Evolutionary conservation across 2,888 invertebrate species (phyloP).

Genomic region (Latrodectus elegans): DNA sequence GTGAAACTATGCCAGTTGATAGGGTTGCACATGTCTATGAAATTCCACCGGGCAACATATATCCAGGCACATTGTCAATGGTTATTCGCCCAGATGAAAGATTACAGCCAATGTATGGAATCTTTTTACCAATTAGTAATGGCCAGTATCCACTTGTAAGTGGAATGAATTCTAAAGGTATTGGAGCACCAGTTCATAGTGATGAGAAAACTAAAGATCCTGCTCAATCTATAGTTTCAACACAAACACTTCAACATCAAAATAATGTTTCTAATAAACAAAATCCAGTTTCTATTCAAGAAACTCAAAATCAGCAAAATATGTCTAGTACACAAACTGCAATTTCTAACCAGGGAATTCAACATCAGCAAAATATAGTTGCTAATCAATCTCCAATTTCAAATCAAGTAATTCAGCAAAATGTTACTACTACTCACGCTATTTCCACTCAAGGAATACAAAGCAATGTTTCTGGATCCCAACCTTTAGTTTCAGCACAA

Average conservation of each 20-base stretch:
- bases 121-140: constrained; percentile 67
- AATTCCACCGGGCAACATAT: constrained; percentile 65
- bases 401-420: not conserved
- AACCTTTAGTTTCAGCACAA: not conserved
- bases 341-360: not conserved
- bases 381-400: not conserved
- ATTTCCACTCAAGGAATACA: not conserved
- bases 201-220: constrained; percentile 42
- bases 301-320: not conserved
- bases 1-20: constrained; percentile 40
- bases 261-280: not conserved
- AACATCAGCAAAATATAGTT: constrained; percentile 8
- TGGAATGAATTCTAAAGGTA: constrained; percentile 50
- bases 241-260: not conserved
- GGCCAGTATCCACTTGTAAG: constrained; percentile 61
- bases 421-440: constrained; percentile 6
- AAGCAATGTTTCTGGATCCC: not conserved
- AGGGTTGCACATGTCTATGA: constrained; percentile 69
- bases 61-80: constrained; percentile 67
- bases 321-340: not conserved
- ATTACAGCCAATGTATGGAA: constrained; percentile 64
- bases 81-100: constrained; percentile 55
- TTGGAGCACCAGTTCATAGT: constrained; percentile 22
- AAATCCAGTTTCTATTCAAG: not conserved
- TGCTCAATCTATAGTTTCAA: constrained; percentile 11